These are phyloP conservation scores for Aradophagus sp. DNA, from an alignment of 1,140 invertebrate species.

Conservation along the genomic window DNA sequence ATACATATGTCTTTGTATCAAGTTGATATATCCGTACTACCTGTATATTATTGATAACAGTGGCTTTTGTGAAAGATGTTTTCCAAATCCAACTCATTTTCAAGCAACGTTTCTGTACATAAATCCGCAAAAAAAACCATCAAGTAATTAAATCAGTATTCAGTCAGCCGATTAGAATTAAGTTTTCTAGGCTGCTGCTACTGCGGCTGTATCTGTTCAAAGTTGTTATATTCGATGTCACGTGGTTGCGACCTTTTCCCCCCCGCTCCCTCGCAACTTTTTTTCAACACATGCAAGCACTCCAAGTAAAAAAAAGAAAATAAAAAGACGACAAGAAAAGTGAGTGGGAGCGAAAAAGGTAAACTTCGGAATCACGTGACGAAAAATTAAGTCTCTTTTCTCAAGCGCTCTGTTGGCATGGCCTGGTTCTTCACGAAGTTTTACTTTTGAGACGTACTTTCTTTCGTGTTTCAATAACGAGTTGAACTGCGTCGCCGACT, in stretches of 20 bases:
- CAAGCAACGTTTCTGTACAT: slow-evolving; percentile 14
- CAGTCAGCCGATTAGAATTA: too few relatives aligned
- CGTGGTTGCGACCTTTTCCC: slow-evolving; percentile 21
- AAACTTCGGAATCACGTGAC: slow-evolving; percentile 43
- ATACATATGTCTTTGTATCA: too few relatives aligned
- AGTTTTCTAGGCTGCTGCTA: neutral
- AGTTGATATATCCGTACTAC: too few relatives aligned
- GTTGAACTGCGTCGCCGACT: slow-evolving; percentile 9
- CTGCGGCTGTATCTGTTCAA: slow-evolving; percentile 6
- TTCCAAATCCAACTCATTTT: slow-evolving; percentile 13
- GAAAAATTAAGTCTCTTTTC: slow-evolving; percentile 39
- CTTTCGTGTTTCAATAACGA: slow-evolving; percentile 53
- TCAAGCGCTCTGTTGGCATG: slow-evolving; percentile 68
- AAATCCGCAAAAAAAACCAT: slow-evolving; percentile 5
- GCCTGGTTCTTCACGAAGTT: slow-evolving; percentile 66
- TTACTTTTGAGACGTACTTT: slow-evolving; percentile 64
- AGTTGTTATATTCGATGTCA: slow-evolving; percentile 29
- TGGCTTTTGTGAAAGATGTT: slow-evolving; percentile 38
- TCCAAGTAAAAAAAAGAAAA: too few relatives aligned
- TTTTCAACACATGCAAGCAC: too few relatives aligned
- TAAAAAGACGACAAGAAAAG: too few relatives aligned
- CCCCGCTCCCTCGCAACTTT: too few relatives aligned
- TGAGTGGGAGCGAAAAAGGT: too few relatives aligned
- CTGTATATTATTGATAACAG: slow-evolving; percentile 17
- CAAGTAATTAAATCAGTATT: slow-evolving; percentile 2